These are phyloP conservation scores for Squalus acanthias DNA, from an alignment of 2,797 vertebrate genomes.

Conservation along the genomic window DNA sequence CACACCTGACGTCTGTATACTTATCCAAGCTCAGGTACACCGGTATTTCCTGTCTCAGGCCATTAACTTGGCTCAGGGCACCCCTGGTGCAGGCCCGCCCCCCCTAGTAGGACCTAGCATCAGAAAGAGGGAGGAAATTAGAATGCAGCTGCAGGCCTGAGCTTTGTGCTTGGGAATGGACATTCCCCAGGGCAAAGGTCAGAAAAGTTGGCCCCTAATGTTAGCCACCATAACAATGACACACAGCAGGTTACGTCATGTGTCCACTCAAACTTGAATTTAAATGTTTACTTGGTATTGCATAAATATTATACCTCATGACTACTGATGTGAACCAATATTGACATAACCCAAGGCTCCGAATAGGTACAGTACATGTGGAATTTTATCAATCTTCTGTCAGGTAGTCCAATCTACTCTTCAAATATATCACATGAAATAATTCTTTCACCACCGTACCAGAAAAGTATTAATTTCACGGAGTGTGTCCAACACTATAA, in stretches of 20 bases:
- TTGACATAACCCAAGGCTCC: not conserved
- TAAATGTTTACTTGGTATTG: not conserved
- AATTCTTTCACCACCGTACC: not conserved
- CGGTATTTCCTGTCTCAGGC: not conserved
- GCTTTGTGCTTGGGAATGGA: not conserved
- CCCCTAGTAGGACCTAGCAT: not conserved
- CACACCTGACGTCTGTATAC: not conserved
- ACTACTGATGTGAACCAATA: not conserved
- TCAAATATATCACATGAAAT: not conserved
- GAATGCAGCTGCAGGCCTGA: not conserved
- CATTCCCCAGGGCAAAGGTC: not conserved
- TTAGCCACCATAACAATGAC: not conserved
- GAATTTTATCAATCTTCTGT: not conserved
- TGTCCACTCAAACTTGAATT: not conserved
- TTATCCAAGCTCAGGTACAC: not conserved
- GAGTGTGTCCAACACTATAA: not conserved
- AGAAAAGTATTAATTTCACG: not conserved
- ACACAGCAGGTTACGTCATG: not conserved
- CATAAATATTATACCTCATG: not conserved
- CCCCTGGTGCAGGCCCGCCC: not conserved
- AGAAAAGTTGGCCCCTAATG: too few relatives aligned
- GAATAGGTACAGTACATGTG: not conserved
- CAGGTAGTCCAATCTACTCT: not conserved
- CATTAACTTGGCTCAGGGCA: not conserved
- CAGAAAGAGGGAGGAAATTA: not conserved